Percentiles rank a stretch among this genome's conserved stretches.
phyloP scores from a whole-genome alignment of 2,888 invertebrate genomes.

The Anorthoa munda region DNA sequence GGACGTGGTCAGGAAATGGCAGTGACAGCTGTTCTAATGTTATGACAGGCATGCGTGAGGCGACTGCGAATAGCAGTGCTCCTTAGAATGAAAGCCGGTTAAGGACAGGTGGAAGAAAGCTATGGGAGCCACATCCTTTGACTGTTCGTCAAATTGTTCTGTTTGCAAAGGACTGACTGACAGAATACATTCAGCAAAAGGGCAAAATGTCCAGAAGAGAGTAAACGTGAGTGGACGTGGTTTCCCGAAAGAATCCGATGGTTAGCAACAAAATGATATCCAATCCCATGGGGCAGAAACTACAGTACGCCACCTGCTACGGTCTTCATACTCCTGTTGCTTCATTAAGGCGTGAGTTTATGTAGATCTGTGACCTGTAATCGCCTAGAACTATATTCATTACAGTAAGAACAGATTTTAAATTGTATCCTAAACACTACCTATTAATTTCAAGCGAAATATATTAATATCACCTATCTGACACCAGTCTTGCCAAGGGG shows the following conservation, averaged over 20 bases:
- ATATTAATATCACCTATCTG: neutral
- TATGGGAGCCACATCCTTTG: conserved; percentile 29
- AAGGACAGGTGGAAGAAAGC: conserved; percentile 51
- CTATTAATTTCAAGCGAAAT: neutral
- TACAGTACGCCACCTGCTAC: no score
- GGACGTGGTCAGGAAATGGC: conserved; percentile 65
- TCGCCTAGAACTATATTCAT: neutral
- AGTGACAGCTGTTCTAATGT: conserved; percentile 67
- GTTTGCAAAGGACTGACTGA: neutral
- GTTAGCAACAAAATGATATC: neutral
- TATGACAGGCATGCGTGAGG: conserved; percentile 65
- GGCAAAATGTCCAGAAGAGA: neutral
- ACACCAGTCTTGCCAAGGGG: no score
- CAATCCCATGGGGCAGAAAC: neutral
- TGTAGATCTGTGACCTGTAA: neutral
- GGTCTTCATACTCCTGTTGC: no score
- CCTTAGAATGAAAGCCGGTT: conserved; percentile 15
- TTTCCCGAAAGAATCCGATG: neutral
- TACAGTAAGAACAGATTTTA: neutral
- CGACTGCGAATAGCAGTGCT: conserved; percentile 39
- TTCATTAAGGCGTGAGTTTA: no score
- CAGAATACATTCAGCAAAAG: neutral
- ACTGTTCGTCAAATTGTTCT: neutral
- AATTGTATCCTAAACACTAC: neutral
- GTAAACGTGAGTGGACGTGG: neutral